Evolutionary conservation across 2,888 invertebrate genomes (phyloP).

Genomic region (Bhutanitis thaidina): DNA sequence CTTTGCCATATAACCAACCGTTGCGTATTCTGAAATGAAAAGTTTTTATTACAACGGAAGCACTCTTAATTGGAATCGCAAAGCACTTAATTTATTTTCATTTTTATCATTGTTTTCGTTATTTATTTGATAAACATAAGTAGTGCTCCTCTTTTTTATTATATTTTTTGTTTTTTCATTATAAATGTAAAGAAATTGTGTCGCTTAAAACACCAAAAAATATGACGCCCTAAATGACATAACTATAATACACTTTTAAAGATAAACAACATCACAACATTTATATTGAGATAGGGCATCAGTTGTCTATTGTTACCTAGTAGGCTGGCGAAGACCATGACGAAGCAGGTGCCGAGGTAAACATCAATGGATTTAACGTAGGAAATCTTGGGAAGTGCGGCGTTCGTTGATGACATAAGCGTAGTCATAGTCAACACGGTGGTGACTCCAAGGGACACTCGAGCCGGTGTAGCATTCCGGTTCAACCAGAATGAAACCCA

Average conservation of each 20-base stretch:
- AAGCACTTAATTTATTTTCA: conserved; percentile 20
- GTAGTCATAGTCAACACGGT: conserved; percentile 99
- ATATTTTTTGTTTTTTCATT: too few relatives aligned
- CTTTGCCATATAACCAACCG: conserved; percentile 98
- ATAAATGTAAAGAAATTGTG: too few relatives aligned
- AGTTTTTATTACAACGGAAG: conserved; percentile 6
- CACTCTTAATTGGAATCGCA: conserved; percentile 17
- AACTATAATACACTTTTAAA: too few relatives aligned
- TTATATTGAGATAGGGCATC: not conserved
- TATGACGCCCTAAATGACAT: too few relatives aligned
- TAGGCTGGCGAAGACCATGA: conserved; percentile 98
- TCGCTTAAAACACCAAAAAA: too few relatives aligned
- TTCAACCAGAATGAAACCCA: conserved; percentile 99
- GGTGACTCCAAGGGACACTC: conserved; percentile 96
- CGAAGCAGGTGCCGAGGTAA: conserved; percentile 98
- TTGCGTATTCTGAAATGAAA: conserved; percentile 92
- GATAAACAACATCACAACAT: too few relatives aligned
- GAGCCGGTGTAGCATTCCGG: conserved; percentile 95
- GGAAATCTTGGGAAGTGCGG: conserved; percentile 97
- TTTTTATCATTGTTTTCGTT: too few relatives aligned
- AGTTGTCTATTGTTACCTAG: conserved; percentile 83
- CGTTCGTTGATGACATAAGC: conserved; percentile 97
- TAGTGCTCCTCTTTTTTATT: too few relatives aligned
- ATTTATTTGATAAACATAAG: too few relatives aligned
- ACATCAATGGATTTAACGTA: conserved; percentile 99